A percentile compares a stretch with the other conserved stretches of the same genome.
These are phyloP conservation scores for Hybognathus amarus DNA, from an alignment of 2,797 vertebrate genomes.

Conservation along the genomic window DNA sequence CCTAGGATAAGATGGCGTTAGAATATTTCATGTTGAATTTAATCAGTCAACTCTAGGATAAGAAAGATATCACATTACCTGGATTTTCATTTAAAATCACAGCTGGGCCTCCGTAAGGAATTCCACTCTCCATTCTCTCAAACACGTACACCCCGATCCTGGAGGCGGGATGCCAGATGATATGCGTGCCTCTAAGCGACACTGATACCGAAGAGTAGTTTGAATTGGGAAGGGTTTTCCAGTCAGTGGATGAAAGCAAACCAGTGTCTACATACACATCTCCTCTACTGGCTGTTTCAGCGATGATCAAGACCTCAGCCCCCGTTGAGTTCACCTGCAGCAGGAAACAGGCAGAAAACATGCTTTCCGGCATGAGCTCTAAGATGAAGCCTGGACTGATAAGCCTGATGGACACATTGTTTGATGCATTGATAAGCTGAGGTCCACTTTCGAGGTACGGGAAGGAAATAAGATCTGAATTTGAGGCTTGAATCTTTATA, in stretches of 20 bases:
- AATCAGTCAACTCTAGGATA: not conserved
- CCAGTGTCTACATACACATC: accelerated
- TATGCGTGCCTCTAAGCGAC: accelerated
- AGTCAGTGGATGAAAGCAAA: accelerated
- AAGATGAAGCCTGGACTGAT: slow-evolving; percentile 66
- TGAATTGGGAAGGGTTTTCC: slow-evolving; percentile 53
- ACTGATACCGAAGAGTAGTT: slow-evolving; percentile 22
- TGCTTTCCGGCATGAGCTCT: slow-evolving; percentile 64
- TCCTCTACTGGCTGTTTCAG: not conserved
- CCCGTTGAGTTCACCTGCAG: accelerated
- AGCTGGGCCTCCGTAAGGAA: slow-evolving; percentile 67
- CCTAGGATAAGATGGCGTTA: too few species aligned
- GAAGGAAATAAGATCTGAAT: not conserved
- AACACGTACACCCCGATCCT: slow-evolving; percentile 70
- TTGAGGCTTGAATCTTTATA: not conserved
- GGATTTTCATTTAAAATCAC: slow-evolving; percentile 60
- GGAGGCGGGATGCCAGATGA: slow-evolving; percentile 71
- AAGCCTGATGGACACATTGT: slow-evolving; percentile 57
- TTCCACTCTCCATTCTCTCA: accelerated
- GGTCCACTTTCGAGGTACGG: not conserved
- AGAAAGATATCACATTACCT: slow-evolving; percentile 63
- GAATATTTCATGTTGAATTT: not conserved
- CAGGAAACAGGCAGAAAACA: slow-evolving; percentile 68
- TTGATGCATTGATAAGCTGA: accelerated
- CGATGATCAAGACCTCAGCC: slow-evolving; percentile 58